Conservation (phyloP, 2,797 vertebrate species). For the Muraenolepis orangiensis region DNA sequence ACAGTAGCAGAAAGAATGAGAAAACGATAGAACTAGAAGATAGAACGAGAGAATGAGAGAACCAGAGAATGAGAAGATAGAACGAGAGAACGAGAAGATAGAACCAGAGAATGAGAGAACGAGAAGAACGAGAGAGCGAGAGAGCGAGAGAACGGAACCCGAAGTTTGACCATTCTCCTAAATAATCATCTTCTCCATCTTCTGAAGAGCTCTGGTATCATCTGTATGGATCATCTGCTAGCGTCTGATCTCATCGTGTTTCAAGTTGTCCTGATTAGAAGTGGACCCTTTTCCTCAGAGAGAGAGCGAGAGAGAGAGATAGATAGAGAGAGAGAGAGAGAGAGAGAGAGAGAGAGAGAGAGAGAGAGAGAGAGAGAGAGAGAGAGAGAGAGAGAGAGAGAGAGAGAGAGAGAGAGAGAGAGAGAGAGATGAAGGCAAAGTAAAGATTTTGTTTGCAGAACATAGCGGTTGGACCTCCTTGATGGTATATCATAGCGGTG, state of each 20-base stretch:
- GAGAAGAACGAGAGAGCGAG: too few species aligned
- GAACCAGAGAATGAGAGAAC: too few species aligned
- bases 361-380: not conserved
- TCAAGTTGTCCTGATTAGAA: not conserved
- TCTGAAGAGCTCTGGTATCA: not conserved
- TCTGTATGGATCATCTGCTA: not conserved
- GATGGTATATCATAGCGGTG: not conserved
- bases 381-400: not conserved
- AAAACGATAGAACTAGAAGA: not conserved
- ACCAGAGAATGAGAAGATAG: not conserved
- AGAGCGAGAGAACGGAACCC: too few species aligned
- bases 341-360: not conserved
- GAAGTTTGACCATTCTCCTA: too few species aligned
- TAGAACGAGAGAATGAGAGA: not conserved
- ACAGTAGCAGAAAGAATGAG: too few species aligned
- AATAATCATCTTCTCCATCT: not conserved
- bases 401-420: not conserved
- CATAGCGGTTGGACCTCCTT: not conserved
- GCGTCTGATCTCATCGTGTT: not conserved
- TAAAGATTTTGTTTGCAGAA: not conserved
- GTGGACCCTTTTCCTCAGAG: too few species aligned
- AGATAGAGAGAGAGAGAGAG: not conserved
- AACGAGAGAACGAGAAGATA: not conserved
- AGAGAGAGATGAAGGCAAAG: not conserved
- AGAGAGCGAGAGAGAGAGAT: not conserved